Conservation (phyloP, 2,797 vertebrate genomes). For the Protosalanx chinensis region DNA sequence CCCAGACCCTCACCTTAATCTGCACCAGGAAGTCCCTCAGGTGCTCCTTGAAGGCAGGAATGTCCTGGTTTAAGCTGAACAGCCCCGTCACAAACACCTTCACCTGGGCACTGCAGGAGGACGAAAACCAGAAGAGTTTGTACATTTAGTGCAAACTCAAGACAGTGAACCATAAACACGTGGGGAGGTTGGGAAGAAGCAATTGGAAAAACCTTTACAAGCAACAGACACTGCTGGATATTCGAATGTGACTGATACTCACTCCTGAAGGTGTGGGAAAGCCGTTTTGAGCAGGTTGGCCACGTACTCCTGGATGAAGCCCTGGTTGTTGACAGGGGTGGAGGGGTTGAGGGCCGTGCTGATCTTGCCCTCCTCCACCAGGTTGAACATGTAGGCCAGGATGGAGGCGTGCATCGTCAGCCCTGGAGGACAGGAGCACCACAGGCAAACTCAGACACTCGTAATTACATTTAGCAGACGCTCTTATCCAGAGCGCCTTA, state of each 20-base stretch:
- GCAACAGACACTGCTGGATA: neutral
- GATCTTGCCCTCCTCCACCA: slow-evolving; percentile 98
- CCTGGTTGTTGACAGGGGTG: slow-evolving; percentile 89
- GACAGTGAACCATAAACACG: neutral
- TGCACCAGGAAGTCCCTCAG: slow-evolving; percentile 98
- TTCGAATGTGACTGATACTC: slow-evolving; percentile 53
- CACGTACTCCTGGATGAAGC: slow-evolving; percentile 97
- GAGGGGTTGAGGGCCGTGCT: slow-evolving; percentile 85
- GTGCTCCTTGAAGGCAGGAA: slow-evolving; percentile 98
- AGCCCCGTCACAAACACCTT: slow-evolving; percentile 98
- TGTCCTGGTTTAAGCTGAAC: slow-evolving; percentile 99
- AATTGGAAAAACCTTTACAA: too few species aligned
- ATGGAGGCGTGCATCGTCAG: slow-evolving; percentile 98
- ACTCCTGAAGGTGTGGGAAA: slow-evolving; percentile 98
- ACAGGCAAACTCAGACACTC: slow-evolving; percentile 3
- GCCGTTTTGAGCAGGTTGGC: slow-evolving; percentile 98
- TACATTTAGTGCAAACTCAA: neutral
- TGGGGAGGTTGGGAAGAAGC: too few species aligned
- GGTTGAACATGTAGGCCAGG: slow-evolving; percentile 98
- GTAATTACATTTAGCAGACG: too few species aligned
- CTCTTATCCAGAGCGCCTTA: too few species aligned
- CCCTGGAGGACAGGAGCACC: slow-evolving; percentile 66
- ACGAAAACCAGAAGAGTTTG: slow-evolving; percentile 17
- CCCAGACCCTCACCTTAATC: slow-evolving; percentile 85
- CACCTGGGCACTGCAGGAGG: slow-evolving; percentile 88